Evolutionary conservation across 37 sponge, comb jelly and placozoan genomes (phyloP), one percentile per base, ranked within the genome.

Genomic region (Amphimedon queenslandica): DNA sequence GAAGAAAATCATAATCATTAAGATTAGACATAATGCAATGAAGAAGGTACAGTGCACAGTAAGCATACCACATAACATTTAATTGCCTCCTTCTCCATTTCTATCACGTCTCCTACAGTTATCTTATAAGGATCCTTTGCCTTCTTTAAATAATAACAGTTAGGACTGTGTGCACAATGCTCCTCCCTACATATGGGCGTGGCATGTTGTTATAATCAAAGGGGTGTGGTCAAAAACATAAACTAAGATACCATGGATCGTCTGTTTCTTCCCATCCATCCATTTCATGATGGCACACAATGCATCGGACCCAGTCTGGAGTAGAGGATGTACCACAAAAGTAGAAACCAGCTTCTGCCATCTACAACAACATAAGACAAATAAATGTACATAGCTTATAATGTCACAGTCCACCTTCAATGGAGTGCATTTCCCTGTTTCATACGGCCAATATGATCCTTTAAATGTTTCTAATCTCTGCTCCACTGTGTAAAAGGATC

Each of bases 281-380:
- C 63, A 91, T 38, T 21, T 91, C 84, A 18, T 82, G 70, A 27
- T 83, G 84, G 57, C 92, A 91, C 20, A 87, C 92, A 3, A 86
- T 61, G 51, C 92, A 91, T 23, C 82, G 63, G 20, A 90, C 90
- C 69, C 70, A 69, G 65, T 86, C 88, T 40, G 92, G 84, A 4
- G 75, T 57, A 33, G 39, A 21, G 0, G 56, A 58, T 13, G 75
- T 74, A 3, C 84, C 88, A 37, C 76, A 74, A 64, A 73, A 87
- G 42, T 87, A 86, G 72, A 91, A 91, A 1, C 92, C 92, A 34
- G 92, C 92, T 33, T 91, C 88, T 42, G 92, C 92, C 76, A 91
- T 63, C 83, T 90, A 38, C 13, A 32, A 39, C 5, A 4, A 28
- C 2, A 2, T 1, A 41, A 28, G n/a, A 66, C 1, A 13, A 3